Percentiles rank a stretch among this genome's conserved stretches.
Evolutionary conservation across 2,888 invertebrate species (phyloP).

Genomic region (Andrena hattorfiana): DNA sequence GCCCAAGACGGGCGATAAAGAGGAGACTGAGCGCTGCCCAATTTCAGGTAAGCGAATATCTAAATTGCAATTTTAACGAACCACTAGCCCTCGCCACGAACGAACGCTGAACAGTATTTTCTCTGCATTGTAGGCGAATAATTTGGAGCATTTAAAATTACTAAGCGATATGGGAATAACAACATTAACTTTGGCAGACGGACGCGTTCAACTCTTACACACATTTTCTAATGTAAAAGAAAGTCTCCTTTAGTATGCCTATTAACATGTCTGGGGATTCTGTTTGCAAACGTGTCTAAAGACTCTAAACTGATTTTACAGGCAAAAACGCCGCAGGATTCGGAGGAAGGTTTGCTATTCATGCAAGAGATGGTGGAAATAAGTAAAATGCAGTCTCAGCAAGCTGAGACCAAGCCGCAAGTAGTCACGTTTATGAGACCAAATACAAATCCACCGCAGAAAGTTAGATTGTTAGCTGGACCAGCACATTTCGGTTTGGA

Average conservation of each 20-base stretch:
- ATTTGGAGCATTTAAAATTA: constrained; percentile 94
- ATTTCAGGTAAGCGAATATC: constrained; percentile 86
- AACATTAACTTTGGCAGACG: constrained; percentile 94
- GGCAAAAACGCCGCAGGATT: constrained; percentile 95
- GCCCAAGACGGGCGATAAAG: constrained; percentile 88
- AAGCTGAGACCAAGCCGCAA: constrained; percentile 87
- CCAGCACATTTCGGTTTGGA: constrained; percentile 96
- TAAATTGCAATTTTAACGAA: constrained; percentile 7
- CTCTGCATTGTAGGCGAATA: constrained; percentile 88
- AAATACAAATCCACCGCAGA: constrained; percentile 82
- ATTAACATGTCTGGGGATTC: constrained; percentile 1
- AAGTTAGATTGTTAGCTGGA: constrained; percentile 89
- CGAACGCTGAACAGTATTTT: constrained; percentile 10
- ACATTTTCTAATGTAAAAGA: constrained; percentile 92
- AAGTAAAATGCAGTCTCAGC: constrained; percentile 89
- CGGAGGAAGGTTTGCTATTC: constrained; percentile 96
- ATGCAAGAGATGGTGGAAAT: constrained; percentile 99
- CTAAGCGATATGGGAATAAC: constrained; percentile 98
- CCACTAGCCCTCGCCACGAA: neutral
- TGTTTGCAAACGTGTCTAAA: neutral
- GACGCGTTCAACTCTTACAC: constrained; percentile 96
- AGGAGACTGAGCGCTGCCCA: constrained; percentile 89
- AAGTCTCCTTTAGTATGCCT: constrained; percentile 26
- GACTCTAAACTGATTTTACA: constrained; percentile 33
- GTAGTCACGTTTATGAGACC: constrained; percentile 85